These are phyloP conservation scores for Sebastes hubbsi DNA, from an alignment of 2,797 vertebrate genomes.

Conservation along the genomic window DNA sequence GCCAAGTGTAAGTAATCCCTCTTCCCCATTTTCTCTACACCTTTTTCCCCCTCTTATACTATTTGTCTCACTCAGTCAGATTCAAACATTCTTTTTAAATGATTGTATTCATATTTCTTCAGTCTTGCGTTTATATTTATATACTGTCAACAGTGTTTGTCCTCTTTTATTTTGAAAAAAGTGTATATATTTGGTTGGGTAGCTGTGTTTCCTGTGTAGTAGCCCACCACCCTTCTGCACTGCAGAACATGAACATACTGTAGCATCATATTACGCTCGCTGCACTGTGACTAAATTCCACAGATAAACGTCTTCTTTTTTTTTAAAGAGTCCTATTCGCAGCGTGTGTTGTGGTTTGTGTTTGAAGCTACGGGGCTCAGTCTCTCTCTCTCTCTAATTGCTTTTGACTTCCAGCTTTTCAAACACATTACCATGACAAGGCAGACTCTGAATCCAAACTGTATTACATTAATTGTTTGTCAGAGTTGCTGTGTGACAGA, in stretches of 20 bases:
- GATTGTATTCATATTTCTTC: background rate
- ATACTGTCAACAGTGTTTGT: slow-evolving; percentile 5
- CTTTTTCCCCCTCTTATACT: background rate
- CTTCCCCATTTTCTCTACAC: slow-evolving; percentile 35
- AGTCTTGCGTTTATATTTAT: slow-evolving; percentile 1
- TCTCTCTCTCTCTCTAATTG: slow-evolving; percentile 63
- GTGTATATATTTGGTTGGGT: background rate
- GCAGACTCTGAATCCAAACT: slow-evolving; percentile 47
- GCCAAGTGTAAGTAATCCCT: slow-evolving; percentile 76
- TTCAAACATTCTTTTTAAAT: slow-evolving; percentile 36
- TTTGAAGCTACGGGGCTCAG: slow-evolving; percentile 48
- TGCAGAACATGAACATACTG: slow-evolving; percentile 11
- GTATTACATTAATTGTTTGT: slow-evolving; percentile 64
- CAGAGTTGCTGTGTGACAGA: slow-evolving; percentile 44
- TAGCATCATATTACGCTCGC: slow-evolving; percentile 26
- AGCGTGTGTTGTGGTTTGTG: slow-evolving; percentile 38
- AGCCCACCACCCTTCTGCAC: background rate
- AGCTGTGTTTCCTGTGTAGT: background rate
- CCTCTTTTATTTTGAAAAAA: background rate
- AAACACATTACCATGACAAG: slow-evolving; percentile 65
- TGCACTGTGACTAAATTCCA: slow-evolving; percentile 38
- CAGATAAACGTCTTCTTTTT: slow-evolving; percentile 21
- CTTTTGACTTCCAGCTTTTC: slow-evolving; percentile 65
- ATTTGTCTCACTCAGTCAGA: slow-evolving; percentile 50
- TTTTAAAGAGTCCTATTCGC: slow-evolving; percentile 7